Evolutionary conservation across 2,113 vertebrate species (phyloP), one percentile per base, ranked within the genome.

Genomic region (Uropsilus gracilis): DNA sequence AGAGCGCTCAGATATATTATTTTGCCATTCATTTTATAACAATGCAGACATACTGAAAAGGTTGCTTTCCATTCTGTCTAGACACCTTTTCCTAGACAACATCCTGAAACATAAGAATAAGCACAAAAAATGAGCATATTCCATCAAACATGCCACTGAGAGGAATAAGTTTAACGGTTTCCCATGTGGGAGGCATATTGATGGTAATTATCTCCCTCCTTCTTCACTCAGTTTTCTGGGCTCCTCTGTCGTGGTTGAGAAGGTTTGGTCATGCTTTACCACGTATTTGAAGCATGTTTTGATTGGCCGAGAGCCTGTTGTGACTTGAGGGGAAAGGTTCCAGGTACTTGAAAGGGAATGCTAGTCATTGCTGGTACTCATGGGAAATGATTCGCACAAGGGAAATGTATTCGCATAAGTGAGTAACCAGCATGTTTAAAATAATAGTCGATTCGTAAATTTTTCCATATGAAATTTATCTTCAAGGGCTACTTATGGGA

Each of bases 11-110:
- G 69, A 59, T 86, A 46, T 86, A 42, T 87, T 86, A 82, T 91
- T 69, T 63, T 91, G 68, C 95, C 55, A 12, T 59, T 63, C 80
- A 94, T 46, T 86, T 95, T 71, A 93, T 71, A 94, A 77, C 90
- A 94, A 63, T 92, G 89, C 59, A 89, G 87, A 59, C 26, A 2
- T 18, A 71, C 90, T 76, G 61, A 91, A 94, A 90, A 86, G 94
- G 63, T 42, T 81, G 80, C 81, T 96, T 97, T 97, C 94, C 96
- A 95, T 87, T 96, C 97, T 97, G 97, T 96, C 96, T 97, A 96
- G 96, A 97, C 96, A 95, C 80, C 75, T 95, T 95, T 95, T 96
- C 93, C 93, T 95, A 96, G 86, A 96, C 96, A 95, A 94, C 89
- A 96, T 96, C 95, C 96, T 93, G 96, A 91, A 78, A 82, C 64